Conservation (phyloP, 2,888 invertebrate genomes). For the Sycophila texana region DNA sequence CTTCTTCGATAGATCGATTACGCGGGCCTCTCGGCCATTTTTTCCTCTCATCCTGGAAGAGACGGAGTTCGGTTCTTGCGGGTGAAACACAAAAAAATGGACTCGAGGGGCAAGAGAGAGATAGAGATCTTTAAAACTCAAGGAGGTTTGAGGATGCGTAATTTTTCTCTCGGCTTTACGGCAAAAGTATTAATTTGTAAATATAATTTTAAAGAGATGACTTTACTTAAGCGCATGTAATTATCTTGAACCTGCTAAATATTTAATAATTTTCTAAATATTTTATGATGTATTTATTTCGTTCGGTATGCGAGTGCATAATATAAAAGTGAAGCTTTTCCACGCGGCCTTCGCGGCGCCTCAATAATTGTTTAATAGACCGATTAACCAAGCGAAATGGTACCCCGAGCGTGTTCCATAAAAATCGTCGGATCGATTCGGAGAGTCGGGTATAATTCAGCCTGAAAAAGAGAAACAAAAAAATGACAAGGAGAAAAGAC, state of each 20-base stretch:
- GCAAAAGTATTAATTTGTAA: no score
- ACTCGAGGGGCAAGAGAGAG: background rate
- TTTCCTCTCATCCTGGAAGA: no score
- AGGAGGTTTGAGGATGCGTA: background rate
- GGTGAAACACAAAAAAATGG: background rate
- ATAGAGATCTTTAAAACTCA: background rate
- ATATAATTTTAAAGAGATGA: no score
- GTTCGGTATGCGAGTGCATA: background rate
- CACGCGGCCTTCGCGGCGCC: background rate
- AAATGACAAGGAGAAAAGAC: slow-evolving; percentile 8
- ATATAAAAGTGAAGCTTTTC: background rate
- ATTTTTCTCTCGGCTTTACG: background rate
- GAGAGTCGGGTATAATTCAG: slow-evolving; percentile 35
- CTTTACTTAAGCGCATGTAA: no score
- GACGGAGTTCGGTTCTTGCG: background rate
- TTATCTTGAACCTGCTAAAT: no score
- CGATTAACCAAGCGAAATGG: slow-evolving; percentile 29
- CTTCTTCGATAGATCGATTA: slow-evolving; percentile 13
- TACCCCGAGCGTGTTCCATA: background rate
- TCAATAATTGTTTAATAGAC: slow-evolving; percentile 51
- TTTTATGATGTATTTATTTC: no score
- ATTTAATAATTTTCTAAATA: no score
- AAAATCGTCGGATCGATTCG: background rate
- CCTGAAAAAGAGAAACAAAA: background rate
- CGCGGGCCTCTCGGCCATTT: background rate